phyloP scores from a whole-genome alignment of 2,113 vertebrate species.

The Xenotilapia flavipinnis region DNA sequence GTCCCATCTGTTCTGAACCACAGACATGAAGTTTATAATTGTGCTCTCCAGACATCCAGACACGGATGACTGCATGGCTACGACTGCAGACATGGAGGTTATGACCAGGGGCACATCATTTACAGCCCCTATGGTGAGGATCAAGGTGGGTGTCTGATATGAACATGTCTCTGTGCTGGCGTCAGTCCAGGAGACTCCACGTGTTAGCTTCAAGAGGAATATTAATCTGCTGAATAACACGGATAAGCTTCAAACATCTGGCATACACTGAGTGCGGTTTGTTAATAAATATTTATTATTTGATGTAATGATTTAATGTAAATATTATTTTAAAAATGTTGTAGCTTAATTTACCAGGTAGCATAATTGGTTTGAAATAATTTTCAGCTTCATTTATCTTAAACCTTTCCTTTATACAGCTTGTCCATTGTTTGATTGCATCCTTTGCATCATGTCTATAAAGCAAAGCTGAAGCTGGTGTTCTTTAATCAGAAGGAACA shows the following conservation, averaged over 20 bases:
- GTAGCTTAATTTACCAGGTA: neutral
- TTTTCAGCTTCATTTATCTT: neutral
- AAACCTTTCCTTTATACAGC: neutral
- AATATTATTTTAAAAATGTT: neutral
- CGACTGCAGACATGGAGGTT: neutral
- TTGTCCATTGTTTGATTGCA: neutral
- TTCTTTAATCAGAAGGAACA: neutral
- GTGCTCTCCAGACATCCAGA: neutral
- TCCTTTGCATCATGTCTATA: neutral
- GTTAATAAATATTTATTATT: neutral
- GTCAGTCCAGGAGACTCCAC: neutral
- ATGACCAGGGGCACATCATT: neutral
- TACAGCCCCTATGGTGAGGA: neutral
- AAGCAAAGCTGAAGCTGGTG: neutral
- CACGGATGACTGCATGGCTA: neutral
- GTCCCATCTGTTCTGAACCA: neutral
- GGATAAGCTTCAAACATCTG: neutral
- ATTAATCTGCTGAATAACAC: neutral
- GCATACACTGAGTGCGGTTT: neutral
- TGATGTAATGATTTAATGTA: neutral
- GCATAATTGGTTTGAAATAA: neutral
- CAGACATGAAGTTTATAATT: neutral
- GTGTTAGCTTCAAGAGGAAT: slow-evolving; percentile 6
- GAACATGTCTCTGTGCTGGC: neutral
- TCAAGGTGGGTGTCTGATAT: neutral